Evolutionary conservation across 2,113 vertebrate genomes (phyloP).

Genomic region (Chlorodrepanis virens): DNA sequence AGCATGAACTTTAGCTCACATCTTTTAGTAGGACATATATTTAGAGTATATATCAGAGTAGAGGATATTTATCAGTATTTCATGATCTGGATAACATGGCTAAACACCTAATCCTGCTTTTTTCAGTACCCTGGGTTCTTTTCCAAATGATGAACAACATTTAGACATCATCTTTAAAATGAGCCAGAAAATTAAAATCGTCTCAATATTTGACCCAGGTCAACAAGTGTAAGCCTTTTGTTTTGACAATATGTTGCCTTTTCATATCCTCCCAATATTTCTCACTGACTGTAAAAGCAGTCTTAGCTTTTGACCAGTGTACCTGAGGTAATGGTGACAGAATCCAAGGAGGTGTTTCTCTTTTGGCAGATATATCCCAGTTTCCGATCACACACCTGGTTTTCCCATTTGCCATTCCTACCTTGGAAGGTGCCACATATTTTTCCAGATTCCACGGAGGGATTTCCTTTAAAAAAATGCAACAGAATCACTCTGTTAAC

Average conservation of each 20-base stretch:
- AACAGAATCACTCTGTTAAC: not conserved
- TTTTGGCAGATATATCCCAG: constrained; percentile 92
- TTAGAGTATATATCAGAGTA: not conserved
- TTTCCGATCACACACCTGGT: constrained; percentile 77
- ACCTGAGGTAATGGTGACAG: constrained; percentile 61
- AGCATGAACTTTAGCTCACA: not conserved
- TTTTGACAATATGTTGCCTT: not conserved
- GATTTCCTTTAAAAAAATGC: constrained; percentile 80
- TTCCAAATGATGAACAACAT: not conserved
- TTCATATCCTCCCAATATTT: not conserved
- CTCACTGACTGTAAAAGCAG: not conserved
- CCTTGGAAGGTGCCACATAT: constrained; percentile 86
- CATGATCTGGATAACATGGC: not conserved
- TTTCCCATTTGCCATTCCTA: constrained; percentile 90
- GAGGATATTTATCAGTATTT: not conserved
- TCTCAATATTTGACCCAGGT: not conserved
- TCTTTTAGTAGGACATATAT: not conserved
- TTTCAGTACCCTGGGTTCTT: not conserved
- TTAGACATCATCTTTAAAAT: not conserved
- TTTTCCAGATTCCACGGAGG: constrained; percentile 80
- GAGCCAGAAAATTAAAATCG: not conserved
- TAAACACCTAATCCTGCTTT: not conserved
- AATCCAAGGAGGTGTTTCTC: constrained; percentile 77
- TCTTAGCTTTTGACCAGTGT: not conserved
- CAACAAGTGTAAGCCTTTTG: not conserved